Conservation (phyloP, 2,113 vertebrate genomes). For the Mobula hypostoma region DNA sequence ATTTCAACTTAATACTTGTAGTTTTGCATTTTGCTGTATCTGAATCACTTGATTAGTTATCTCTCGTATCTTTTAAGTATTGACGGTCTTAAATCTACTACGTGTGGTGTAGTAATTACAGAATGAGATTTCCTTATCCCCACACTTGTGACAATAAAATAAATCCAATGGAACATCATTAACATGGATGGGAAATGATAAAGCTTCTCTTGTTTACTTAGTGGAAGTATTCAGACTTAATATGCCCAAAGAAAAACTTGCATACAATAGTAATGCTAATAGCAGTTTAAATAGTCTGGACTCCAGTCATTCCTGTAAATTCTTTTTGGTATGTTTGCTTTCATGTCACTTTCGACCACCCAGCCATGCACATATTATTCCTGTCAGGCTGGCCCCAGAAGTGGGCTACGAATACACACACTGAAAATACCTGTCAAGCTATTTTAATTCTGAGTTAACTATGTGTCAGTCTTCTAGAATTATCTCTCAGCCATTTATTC, state of each 20-base stretch:
- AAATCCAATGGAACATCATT: background rate
- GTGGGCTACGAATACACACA: background rate
- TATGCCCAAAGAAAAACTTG: background rate
- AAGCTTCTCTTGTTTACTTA: background rate
- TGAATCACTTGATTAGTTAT: background rate
- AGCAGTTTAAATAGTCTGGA: background rate
- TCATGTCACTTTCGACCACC: constrained; percentile 23
- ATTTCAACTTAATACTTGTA: background rate
- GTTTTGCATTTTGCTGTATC: background rate
- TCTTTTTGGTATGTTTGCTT: background rate
- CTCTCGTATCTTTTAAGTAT: background rate
- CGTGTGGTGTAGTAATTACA: background rate
- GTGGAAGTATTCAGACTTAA: constrained; percentile 16
- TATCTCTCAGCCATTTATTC: background rate
- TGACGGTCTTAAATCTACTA: background rate
- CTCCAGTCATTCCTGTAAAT: background rate
- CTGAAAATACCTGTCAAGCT: background rate
- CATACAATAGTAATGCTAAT: background rate
- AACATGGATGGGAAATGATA: background rate
- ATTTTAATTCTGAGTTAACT: background rate
- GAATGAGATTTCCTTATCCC: background rate
- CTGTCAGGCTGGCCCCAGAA: background rate
- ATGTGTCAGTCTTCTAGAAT: background rate
- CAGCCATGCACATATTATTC: constrained; percentile 17
- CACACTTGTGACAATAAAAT: background rate